A percentile compares a stretch with the other conserved stretches of the same genome.
Evolutionary conservation across 2,888 invertebrate genomes (phyloP).

Genomic region (Xestia c-nigrum): DNA sequence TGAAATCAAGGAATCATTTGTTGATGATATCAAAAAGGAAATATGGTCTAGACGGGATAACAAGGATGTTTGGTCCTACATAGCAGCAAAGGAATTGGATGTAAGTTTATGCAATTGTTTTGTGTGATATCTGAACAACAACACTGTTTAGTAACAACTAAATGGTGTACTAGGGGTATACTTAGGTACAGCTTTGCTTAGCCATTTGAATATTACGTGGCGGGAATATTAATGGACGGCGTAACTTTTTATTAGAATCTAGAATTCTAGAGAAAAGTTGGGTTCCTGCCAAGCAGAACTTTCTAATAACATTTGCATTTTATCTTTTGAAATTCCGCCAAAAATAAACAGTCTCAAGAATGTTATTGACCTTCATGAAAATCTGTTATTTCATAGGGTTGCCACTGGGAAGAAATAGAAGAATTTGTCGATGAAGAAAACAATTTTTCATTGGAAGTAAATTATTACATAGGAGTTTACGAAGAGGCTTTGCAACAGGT

Average conservation of each 20-base stretch:
- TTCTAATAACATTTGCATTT: neutral
- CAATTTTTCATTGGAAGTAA: slow-evolving; percentile 77
- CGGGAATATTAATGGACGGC: too few relatives aligned
- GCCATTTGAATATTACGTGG: neutral
- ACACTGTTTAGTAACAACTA: too few relatives aligned
- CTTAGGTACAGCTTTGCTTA: neutral
- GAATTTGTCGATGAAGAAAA: slow-evolving; percentile 77
- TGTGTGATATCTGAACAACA: too few relatives aligned
- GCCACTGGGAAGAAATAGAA: slow-evolving; percentile 84
- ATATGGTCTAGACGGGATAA: slow-evolving; percentile 81
- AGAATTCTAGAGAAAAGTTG: neutral
- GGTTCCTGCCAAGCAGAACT: neutral
- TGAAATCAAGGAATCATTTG: slow-evolving; percentile 90
- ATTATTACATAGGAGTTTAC: slow-evolving; percentile 81
- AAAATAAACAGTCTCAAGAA: neutral
- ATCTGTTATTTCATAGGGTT: slow-evolving; percentile 74
- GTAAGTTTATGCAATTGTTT: slow-evolving; percentile 69
- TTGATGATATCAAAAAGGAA: slow-evolving; percentile 78
- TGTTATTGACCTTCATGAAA: neutral
- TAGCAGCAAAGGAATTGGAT: slow-evolving; percentile 85
- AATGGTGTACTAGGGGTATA: neutral
- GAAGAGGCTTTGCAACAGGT: slow-evolving; percentile 84
- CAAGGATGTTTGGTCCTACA: slow-evolving; percentile 84
- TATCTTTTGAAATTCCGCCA: neutral
- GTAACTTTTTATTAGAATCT: neutral